phyloP scores from a whole-genome alignment of 2,797 vertebrate species.

The Mus minutoides region DNA sequence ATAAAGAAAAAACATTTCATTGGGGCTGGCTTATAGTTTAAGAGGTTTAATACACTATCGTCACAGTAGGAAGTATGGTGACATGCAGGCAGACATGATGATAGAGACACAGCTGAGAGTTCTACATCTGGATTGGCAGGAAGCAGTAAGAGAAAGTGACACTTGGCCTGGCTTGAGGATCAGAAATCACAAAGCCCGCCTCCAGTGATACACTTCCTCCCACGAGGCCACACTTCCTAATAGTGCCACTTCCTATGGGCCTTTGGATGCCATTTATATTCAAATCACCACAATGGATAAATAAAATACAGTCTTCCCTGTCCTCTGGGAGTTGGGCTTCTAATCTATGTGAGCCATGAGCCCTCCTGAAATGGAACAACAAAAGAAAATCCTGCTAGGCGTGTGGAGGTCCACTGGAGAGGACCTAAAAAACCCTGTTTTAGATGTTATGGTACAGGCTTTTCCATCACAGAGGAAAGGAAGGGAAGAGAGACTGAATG shows the following conservation, averaged over 20 bases:
- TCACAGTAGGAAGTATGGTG: neutral
- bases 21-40: neutral
- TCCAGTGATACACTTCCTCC: neutral
- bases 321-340: neutral
- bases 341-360: neutral
- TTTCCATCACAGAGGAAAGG: neutral
- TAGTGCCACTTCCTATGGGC: too few species aligned
- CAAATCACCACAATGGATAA: neutral
- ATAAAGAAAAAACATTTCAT: neutral
- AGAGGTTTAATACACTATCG: neutral
- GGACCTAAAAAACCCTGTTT: neutral
- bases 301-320: neutral
- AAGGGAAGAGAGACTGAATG: neutral
- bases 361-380: neutral
- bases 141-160: neutral
- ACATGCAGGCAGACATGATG: neutral
- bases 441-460: neutral
- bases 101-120: neutral
- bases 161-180: neutral
- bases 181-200: neutral
- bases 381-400: neutral
- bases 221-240: neutral
- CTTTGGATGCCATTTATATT: neutral
- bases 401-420: neutral
- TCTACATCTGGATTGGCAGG: neutral